Percentiles rank a stretch among this genome's conserved stretches.
Conservation (phyloP, 2,113 vertebrate species). For the Galemys pyrenaicus region DNA sequence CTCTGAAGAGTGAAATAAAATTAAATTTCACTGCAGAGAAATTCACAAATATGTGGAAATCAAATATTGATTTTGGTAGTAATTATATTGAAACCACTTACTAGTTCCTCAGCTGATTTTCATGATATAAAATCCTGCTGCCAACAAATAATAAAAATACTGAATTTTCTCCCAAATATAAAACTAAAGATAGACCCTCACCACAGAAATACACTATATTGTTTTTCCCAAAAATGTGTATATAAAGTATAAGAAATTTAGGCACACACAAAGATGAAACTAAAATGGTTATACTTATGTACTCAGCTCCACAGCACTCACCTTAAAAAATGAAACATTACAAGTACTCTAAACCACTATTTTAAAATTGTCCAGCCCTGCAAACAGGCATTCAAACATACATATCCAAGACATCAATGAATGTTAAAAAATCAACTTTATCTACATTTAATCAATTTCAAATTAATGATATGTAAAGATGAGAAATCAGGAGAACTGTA, state of each 20-base stretch:
- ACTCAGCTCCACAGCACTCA: neutral
- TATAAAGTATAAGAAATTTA: neutral
- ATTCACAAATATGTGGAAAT: neutral
- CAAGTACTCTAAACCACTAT: neutral
- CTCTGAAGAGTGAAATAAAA: neutral
- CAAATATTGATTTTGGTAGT: neutral
- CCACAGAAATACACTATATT: neutral
- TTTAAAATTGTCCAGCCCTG: neutral
- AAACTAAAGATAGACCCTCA: neutral
- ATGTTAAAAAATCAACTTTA: neutral
- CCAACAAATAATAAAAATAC: conserved; percentile 21
- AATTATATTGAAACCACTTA: neutral
- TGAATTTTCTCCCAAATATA: neutral
- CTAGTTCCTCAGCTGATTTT: neutral
- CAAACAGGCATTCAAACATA: neutral
- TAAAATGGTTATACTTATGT: neutral
- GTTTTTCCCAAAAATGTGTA: neutral
- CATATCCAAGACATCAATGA: neutral
- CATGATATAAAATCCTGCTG: neutral
- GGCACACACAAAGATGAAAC: neutral
- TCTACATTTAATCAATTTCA: conserved; percentile 22
- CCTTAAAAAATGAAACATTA: neutral
- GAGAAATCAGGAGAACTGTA: neutral
- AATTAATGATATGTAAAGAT: neutral
- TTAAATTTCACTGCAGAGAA: neutral